phyloP scores from a whole-genome alignment of 2,113 vertebrate genomes.

The Neomonachus schauinslandi region DNA sequence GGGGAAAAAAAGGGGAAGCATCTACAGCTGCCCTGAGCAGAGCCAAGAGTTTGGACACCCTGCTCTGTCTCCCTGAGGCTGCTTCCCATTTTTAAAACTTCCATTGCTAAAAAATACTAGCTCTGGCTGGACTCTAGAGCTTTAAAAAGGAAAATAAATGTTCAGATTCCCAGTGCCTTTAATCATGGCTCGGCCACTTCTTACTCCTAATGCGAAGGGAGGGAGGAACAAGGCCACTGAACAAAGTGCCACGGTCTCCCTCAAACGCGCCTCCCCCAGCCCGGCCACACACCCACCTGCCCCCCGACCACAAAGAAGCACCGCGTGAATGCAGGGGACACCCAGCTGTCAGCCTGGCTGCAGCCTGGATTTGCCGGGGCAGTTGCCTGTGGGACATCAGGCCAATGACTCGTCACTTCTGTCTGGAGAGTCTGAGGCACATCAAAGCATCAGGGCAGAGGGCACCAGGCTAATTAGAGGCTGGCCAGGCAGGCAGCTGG shows the following conservation, averaged over 20 bases:
- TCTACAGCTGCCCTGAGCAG: background rate
- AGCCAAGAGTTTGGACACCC: background rate
- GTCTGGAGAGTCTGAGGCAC: background rate
- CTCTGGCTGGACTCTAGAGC: background rate
- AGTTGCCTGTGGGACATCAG: background rate
- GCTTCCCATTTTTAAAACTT: background rate
- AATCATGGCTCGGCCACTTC: background rate
- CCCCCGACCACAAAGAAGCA: background rate
- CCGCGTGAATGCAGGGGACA: background rate
- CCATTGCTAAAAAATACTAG: background rate
- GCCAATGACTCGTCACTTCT: background rate
- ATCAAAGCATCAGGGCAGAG: background rate
- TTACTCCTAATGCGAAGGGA: background rate
- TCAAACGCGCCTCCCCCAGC: rapidly evolving
- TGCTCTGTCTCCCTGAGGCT: background rate
- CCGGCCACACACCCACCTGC: rapidly evolving
- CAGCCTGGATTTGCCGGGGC: background rate
- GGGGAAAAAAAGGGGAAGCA: no score
- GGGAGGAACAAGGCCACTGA: background rate
- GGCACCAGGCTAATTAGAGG: background rate
- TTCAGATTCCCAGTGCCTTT: background rate
- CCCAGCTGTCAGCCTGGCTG: background rate
- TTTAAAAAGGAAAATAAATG: background rate
- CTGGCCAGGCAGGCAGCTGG: background rate
- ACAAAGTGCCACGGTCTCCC: background rate